Evolutionary conservation across 2,113 vertebrate species (phyloP).

Genomic region (Leucoraja erinaceus): DNA sequence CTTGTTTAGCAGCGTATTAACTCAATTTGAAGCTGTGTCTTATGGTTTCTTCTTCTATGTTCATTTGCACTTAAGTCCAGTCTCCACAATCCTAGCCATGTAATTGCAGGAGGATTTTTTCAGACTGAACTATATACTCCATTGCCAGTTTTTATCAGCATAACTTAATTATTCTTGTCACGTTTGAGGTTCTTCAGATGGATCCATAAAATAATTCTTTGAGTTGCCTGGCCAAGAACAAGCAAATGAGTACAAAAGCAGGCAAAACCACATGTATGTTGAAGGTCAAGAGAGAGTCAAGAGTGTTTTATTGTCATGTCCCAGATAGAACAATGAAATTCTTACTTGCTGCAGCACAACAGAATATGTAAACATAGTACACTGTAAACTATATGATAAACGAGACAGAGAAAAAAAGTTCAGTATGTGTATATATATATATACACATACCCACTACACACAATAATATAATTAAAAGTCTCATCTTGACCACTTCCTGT

Average conservation of each 20-base stretch:
- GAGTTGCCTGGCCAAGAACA: not conserved
- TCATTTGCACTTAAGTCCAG: not conserved
- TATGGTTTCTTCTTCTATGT: not conserved
- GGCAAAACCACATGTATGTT: not conserved
- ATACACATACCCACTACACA: no score
- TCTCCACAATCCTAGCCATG: not conserved
- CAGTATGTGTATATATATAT: no score
- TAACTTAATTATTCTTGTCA: not conserved
- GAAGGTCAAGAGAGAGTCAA: no score
- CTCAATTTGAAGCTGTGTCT: not conserved
- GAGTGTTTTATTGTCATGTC: no score
- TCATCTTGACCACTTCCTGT: no score
- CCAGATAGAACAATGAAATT: no score
- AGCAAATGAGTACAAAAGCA: not conserved
- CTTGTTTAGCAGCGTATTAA: not conserved
- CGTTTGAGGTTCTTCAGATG: not conserved
- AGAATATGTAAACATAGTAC: no score
- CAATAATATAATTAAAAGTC: no score
- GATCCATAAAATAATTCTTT: not conserved
- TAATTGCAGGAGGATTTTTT: not conserved
- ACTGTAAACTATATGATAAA: no score
- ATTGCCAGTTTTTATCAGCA: not conserved
- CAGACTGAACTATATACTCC: not conserved
- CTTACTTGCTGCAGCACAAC: no score
- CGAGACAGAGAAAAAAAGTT: no score